Percentiles rank a stretch among this genome's conserved stretches.
Evolutionary conservation across 2,888 invertebrate genomes (phyloP).

Genomic region (Lithodes maja): DNA sequence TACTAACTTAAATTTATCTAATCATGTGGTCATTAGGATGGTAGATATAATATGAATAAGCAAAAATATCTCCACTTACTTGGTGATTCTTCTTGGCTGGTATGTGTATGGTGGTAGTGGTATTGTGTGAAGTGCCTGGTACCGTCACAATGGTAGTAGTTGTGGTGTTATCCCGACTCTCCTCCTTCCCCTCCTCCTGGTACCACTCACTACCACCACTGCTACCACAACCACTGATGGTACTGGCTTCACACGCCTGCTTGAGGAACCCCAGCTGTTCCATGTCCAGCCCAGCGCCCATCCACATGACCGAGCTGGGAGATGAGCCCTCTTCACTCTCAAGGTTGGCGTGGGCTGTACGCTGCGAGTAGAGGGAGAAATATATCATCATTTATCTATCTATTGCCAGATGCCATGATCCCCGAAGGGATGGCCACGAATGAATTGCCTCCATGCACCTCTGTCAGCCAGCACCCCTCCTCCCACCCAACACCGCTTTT

Average conservation of each 20-base stretch:
- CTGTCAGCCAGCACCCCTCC: too few relatives aligned
- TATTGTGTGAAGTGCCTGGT: slow-evolving; percentile 31
- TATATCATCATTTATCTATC: neutral
- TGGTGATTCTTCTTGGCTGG: slow-evolving; percentile 38
- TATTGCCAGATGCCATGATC: too few relatives aligned
- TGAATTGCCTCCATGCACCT: too few relatives aligned
- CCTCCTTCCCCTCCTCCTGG: neutral
- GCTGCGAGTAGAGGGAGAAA: slow-evolving; percentile 19
- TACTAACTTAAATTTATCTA: too few relatives aligned
- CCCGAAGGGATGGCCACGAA: too few relatives aligned
- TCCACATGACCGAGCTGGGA: slow-evolving; percentile 41
- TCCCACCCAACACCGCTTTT: too few relatives aligned
- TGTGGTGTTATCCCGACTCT: neutral
- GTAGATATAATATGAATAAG: neutral
- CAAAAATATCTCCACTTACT: neutral
- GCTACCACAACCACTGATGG: neutral
- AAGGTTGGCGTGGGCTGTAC: slow-evolving; percentile 46
- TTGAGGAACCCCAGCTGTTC: neutral
- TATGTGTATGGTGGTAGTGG: slow-evolving; percentile 42
- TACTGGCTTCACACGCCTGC: neutral
- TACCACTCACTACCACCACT: neutral
- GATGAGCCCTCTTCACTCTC: slow-evolving; percentile 48
- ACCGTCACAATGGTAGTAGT: slow-evolving; percentile 30
- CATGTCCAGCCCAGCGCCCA: slow-evolving; percentile 36
- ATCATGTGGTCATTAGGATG: too few relatives aligned